Conservation (phyloP, 2,888 invertebrate species). For the Agrilus cyanescens region DNA sequence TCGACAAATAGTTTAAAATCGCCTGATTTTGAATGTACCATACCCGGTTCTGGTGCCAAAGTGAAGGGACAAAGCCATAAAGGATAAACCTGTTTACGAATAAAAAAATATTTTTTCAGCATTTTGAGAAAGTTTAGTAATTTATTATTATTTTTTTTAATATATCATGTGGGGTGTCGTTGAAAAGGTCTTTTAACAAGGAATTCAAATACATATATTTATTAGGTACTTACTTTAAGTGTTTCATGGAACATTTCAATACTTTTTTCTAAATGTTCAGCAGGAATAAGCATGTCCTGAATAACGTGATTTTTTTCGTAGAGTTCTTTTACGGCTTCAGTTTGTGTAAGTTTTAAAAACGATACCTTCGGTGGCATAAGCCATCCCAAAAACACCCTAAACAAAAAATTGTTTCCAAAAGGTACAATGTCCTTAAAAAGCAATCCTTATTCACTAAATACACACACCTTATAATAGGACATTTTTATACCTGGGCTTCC, state of each 20-base stretch:
- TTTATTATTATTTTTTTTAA: too few relatives aligned
- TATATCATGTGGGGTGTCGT: too few relatives aligned
- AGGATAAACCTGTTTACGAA: conserved; percentile 53
- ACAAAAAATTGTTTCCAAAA: conserved; percentile 65
- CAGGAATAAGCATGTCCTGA: conserved; percentile 71
- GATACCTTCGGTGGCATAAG: conserved; percentile 74
- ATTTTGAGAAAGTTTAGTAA: neutral
- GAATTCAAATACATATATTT: neutral
- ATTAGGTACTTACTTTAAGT: conserved; percentile 29
- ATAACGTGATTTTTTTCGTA: conserved; percentile 70
- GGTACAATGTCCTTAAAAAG: conserved; percentile 60
- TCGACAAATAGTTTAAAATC: conserved; percentile 56
- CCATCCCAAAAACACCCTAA: conserved; percentile 68
- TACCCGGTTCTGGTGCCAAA: conserved; percentile 55
- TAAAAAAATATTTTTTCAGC: neutral
- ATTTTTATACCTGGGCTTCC: conserved; percentile 55
- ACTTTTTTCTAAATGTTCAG: conserved; percentile 46
- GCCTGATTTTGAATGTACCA: conserved; percentile 45
- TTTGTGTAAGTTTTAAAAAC: conserved; percentile 65
- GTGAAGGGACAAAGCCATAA: conserved; percentile 75
- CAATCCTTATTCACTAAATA: neutral
- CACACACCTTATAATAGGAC: neutral
- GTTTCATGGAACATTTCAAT: conserved; percentile 53
- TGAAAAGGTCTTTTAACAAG: too few relatives aligned
- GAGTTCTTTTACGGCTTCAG: conserved; percentile 52